Conservation (phyloP, 2,888 invertebrate species). For the Bursaphelenchus okinawaensis region DNA sequence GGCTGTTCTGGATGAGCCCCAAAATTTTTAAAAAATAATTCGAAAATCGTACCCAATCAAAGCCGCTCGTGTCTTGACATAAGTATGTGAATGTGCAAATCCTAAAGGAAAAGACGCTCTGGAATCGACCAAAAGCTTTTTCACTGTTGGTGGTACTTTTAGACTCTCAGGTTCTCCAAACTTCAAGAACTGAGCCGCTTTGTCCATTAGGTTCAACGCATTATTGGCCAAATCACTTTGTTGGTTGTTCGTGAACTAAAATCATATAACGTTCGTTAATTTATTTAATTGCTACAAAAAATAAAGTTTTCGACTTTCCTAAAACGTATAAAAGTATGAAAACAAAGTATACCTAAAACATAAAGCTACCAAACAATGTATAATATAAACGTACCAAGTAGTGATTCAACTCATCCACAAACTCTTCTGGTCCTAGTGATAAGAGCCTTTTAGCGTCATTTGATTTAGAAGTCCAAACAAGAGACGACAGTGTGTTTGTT, state of each 20-base stretch:
- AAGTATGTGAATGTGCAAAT: constrained; percentile 80
- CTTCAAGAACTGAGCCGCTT: not conserved
- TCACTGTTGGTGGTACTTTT: constrained; percentile 69
- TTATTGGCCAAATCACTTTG: constrained; percentile 50
- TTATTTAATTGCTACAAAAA: too few species aligned
- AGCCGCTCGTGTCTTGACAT: constrained; percentile 74
- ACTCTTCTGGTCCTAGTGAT: constrained; percentile 70
- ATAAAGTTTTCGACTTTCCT: too few species aligned
- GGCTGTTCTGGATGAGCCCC: too few species aligned
- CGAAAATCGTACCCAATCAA: constrained; percentile 72
- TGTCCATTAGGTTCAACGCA: constrained; percentile 35
- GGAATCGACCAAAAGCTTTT: constrained; percentile 64
- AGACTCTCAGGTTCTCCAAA: constrained; percentile 3
- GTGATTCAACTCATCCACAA: constrained; percentile 80
- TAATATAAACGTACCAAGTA: constrained; percentile 68
- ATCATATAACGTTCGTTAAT: too few species aligned
- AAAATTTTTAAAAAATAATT: too few species aligned
- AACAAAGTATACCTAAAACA: too few species aligned
- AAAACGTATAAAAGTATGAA: too few species aligned
- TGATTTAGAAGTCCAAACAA: constrained; percentile 85
- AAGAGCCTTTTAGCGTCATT: constrained; percentile 72
- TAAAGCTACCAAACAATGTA: not conserved
- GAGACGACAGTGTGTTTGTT: constrained; percentile 71
- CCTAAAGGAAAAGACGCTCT: constrained; percentile 86
- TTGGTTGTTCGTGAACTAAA: constrained; percentile 55